Evolutionary conservation across 2,888 invertebrate genomes (phyloP).

Genomic region (Plusia festucae): DNA sequence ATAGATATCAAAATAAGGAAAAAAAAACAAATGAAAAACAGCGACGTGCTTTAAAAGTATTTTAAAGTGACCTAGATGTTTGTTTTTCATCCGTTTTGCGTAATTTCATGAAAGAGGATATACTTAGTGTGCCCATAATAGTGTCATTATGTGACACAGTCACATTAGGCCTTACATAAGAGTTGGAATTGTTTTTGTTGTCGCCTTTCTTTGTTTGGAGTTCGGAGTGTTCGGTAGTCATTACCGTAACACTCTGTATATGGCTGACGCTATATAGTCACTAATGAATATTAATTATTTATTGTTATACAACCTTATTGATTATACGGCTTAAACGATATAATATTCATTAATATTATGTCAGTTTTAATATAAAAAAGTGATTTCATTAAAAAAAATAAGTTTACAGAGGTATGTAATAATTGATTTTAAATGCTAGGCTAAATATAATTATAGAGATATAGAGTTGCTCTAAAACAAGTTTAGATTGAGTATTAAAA

Average conservation of each 20-base stretch:
- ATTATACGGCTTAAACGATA: background rate
- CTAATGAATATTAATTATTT: slow-evolving; percentile 2
- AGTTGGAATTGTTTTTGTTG: background rate
- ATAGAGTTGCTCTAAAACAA: too few relatives aligned
- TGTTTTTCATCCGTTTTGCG: slow-evolving; percentile 36
- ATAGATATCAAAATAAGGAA: too few relatives aligned
- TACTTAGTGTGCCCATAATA: slow-evolving; percentile 58
- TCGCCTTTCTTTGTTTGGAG: slow-evolving; percentile 11
- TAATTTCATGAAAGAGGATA: slow-evolving; percentile 33
- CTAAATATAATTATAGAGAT: too few relatives aligned
- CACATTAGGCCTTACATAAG: slow-evolving; percentile 36
- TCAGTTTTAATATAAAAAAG: background rate
- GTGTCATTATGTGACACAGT: slow-evolving; percentile 47
- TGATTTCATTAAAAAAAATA: too few relatives aligned
- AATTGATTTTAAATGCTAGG: too few relatives aligned
- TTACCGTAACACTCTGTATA: background rate
- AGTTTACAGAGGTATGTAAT: too few relatives aligned
- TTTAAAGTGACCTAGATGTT: background rate
- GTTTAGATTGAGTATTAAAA: too few relatives aligned
- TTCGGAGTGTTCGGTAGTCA: background rate
- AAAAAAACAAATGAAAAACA: too few relatives aligned
- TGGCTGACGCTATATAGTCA: background rate
- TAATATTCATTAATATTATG: background rate
- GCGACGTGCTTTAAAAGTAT: background rate
- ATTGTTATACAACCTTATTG: background rate